phyloP scores from a whole-genome alignment of 2,797 vertebrate species.

The Sebastes matsubarae region DNA sequence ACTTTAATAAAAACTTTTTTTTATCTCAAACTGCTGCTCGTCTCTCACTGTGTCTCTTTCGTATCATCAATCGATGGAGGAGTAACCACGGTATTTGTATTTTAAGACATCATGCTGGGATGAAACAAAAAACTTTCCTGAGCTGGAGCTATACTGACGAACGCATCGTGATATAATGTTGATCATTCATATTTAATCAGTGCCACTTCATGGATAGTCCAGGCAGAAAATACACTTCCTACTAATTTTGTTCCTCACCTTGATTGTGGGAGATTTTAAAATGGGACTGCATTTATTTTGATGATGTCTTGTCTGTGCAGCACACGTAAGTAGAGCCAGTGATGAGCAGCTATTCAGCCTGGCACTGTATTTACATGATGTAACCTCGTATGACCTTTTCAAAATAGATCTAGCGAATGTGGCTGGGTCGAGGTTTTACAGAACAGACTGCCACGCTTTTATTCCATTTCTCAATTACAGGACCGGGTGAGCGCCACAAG shows the following conservation, averaged over 20 bases:
- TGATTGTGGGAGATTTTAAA: constrained; percentile 11
- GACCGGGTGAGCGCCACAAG: background rate
- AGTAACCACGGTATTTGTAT: background rate
- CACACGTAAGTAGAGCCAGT: background rate
- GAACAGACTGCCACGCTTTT: background rate
- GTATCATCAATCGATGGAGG: background rate
- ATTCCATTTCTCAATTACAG: constrained; percentile 8
- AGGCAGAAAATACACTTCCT: background rate
- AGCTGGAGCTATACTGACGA: background rate
- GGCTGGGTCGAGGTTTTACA: background rate
- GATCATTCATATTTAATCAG: background rate
- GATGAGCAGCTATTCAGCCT: constrained; percentile 10
- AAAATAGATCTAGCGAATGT: background rate
- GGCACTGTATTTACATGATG: background rate
- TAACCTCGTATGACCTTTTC: constrained; percentile 13
- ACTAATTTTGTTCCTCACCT: background rate
- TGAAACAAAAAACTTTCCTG: background rate
- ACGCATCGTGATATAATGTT: background rate
- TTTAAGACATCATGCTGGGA: background rate
- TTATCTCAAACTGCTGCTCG: background rate
- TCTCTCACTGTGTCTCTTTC: background rate
- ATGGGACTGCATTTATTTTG: background rate
- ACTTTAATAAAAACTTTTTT: background rate
- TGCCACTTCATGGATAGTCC: background rate
- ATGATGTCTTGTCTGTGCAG: background rate